Evolutionary conservation across 2,113 vertebrate species (phyloP).

Genomic region (Corynorhinus townsendii): DNA sequence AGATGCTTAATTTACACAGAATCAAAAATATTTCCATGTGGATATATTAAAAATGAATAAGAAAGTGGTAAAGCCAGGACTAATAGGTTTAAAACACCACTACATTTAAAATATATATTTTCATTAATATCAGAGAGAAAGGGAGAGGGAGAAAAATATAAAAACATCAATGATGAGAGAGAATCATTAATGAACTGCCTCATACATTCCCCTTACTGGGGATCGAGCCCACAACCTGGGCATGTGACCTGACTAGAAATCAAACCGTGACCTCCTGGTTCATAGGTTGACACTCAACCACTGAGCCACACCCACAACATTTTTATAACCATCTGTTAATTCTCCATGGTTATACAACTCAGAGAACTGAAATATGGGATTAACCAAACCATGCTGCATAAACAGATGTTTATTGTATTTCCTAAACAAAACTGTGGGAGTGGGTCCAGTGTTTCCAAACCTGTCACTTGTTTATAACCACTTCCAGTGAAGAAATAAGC

Average conservation of each 20-base stretch:
- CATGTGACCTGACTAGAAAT: no score
- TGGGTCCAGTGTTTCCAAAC: background rate
- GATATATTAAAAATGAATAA: slow-evolving; percentile 16
- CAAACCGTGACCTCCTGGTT: no score
- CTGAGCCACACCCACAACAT: background rate
- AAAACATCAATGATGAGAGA: no score
- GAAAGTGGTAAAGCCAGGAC: background rate
- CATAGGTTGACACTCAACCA: no score
- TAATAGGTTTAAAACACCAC: background rate
- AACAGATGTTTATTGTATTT: background rate
- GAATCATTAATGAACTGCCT: no score
- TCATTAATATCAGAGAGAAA: no score
- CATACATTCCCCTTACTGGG: no score
- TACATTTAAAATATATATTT: background rate
- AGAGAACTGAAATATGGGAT: slow-evolving; percentile 24
- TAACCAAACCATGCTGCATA: background rate
- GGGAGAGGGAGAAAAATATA: no score
- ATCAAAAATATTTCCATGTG: background rate
- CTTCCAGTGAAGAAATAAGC: background rate
- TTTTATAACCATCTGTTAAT: slow-evolving; percentile 42
- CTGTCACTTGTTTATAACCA: background rate
- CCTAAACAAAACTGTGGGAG: background rate
- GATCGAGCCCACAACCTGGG: no score
- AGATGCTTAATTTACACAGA: background rate
- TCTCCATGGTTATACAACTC: background rate